These are phyloP conservation scores for Knipowitschia caucasica DNA, from an alignment of 2,797 vertebrate species.

Conservation along the genomic window DNA sequence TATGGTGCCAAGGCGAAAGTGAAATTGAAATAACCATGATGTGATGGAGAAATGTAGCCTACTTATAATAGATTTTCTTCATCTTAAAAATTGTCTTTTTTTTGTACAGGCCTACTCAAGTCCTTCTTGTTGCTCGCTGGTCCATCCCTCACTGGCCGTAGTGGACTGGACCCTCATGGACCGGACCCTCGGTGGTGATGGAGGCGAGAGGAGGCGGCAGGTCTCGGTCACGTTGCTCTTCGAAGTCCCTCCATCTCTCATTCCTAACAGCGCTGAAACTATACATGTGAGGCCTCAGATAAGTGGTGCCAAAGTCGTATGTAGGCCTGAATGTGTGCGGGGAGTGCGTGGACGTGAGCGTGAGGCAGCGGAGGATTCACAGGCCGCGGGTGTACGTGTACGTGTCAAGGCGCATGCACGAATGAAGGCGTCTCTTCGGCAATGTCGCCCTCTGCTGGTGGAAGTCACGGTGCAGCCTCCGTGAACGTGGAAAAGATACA, in stretches of 20 bases:
- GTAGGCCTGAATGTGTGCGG: not conserved
- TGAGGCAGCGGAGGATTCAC: conserved; percentile 17
- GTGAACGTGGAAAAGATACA: too few species aligned
- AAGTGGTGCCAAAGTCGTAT: conserved; percentile 34
- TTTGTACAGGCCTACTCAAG: not conserved
- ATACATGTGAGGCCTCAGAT: conserved; percentile 26
- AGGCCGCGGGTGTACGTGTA: conserved; percentile 34
- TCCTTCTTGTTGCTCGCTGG: not conserved
- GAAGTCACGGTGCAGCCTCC: too few species aligned
- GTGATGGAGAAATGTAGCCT: not conserved
- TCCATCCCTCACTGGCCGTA: not conserved
- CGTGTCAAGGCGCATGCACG: conserved; percentile 26
- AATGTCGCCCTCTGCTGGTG: conserved; percentile 53
- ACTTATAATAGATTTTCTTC: not conserved
- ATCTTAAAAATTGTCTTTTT: not conserved
- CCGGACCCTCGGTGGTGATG: too few species aligned
- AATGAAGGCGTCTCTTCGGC: not conserved
- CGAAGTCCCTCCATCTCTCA: conserved; percentile 47
- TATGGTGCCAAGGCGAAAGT: too few species aligned
- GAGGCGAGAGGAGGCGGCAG: conserved; percentile 44
- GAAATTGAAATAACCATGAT: too few species aligned
- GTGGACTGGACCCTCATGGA: too few species aligned
- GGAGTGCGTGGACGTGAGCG: conserved; percentile 3
- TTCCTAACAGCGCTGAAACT: conserved; percentile 29
- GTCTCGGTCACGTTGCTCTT: conserved; percentile 46